phyloP scores from a whole-genome alignment of 2,113 vertebrate species.

The Phalacrocorax pelagicus region DNA sequence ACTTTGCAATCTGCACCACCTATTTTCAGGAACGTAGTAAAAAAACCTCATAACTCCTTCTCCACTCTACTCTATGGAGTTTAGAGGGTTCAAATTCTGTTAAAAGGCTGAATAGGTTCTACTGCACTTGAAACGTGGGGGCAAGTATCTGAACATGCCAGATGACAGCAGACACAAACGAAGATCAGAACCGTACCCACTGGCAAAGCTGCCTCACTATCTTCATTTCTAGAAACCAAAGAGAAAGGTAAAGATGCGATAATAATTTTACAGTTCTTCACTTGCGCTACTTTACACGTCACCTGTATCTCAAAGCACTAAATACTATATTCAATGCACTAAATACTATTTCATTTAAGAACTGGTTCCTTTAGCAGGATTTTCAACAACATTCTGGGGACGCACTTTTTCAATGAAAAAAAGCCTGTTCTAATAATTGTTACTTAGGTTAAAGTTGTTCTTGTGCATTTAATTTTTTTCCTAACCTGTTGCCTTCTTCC shows the following conservation, averaged over 20 bases:
- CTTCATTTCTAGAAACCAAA: not conserved
- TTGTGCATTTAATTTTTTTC: not conserved
- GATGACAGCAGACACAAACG: not conserved
- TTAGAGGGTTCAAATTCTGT: not conserved
- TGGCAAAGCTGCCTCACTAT: not conserved
- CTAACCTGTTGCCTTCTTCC: not conserved
- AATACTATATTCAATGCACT: not conserved
- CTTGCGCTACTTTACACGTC: not conserved
- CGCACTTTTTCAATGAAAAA: not conserved
- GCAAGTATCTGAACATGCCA: not conserved
- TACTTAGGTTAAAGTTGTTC: not conserved
- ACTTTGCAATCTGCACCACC: not conserved
- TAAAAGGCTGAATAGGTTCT: not conserved
- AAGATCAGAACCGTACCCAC: not conserved
- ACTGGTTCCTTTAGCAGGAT: not conserved
- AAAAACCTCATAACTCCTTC: not conserved
- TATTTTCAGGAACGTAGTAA: not conserved
- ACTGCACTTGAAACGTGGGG: not conserved
- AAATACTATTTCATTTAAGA: not conserved
- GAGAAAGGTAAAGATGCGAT: not conserved
- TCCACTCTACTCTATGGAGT: not conserved
- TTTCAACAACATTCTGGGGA: not conserved
- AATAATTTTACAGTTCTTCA: not conserved
- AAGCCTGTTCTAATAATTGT: not conserved
- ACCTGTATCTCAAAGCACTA: not conserved